Evolutionary conservation across 1,140 invertebrate genomes (phyloP).

Genomic region (Eriosoma lanigerum): DNA sequence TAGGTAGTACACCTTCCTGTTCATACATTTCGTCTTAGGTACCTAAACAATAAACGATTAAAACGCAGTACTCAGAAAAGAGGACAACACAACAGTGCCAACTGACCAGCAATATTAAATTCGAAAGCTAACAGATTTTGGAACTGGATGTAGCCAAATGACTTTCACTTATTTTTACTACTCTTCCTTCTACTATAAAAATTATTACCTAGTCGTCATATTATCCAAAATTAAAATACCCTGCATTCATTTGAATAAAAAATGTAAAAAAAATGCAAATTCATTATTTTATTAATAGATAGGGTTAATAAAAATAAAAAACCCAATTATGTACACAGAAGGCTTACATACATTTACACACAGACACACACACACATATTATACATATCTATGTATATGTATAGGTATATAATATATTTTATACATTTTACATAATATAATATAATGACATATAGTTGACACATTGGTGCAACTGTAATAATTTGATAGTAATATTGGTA

Average conservation of each 20-base stretch:
- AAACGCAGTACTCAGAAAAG: not conserved
- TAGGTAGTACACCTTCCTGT: no score
- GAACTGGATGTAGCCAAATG: not conserved
- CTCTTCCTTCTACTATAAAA: not conserved
- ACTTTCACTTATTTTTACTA: conserved; percentile 9
- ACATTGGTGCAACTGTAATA: not conserved
- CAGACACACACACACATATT: not conserved
- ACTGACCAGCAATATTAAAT: not conserved
- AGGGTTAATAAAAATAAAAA: not conserved
- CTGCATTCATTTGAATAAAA: not conserved
- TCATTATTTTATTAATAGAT: not conserved
- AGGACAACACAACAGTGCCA: not conserved
- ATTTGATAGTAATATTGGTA: no score
- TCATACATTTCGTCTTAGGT: no score
- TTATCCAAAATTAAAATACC: not conserved
- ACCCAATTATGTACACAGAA: not conserved
- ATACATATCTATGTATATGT: no score
- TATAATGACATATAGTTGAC: conserved; percentile 15
- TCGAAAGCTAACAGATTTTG: not conserved
- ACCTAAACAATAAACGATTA: not conserved
- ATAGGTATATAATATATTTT: no score
- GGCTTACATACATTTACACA: no score
- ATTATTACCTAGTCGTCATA: not conserved
- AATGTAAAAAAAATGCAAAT: not conserved
- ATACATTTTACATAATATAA: not conserved